Base-by-base conservation (phyloP, 2,888 invertebrate species). In the Gastracanthus pulcherrimus region DNA sequence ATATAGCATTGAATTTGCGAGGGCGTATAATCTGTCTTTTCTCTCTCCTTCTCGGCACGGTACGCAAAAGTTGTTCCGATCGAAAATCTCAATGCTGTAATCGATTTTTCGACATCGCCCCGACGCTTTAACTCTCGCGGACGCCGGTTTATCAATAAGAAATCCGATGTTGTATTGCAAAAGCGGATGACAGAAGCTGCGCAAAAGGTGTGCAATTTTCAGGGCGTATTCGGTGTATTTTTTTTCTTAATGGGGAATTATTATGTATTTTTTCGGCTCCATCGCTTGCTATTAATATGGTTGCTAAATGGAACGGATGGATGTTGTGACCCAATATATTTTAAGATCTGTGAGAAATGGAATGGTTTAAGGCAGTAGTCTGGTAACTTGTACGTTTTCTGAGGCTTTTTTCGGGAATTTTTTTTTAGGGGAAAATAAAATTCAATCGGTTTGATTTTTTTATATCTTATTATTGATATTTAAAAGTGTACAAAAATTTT, bases 81-180 rank as follows among this genome's bases (percentile, higher is more conserved):
- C 66, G 76, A 51, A 38, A 66, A 76, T 55, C 64, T 6, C 55
- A 66, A 38, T 76, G 76, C 76, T 16, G 76, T 55, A 76, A 76
- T 66, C 51, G 62, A 11, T 9, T 51, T 75, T 75, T 75, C 74
- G 48, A 64, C 74, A 75, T 48, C 74, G 64, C n/a, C 0, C n/a
- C n/a, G n/a, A n/a, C n/a, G n/a, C 41, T 19, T 41, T 29, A 0
- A 16, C 34, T 0, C 9, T 7, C 19, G 5, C 23, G 60, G n/a
- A 11, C 36, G 60, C 16, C 29, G 38, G 3, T 29, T 66, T 66
- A 66, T 76, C 76, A 38, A 62, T 74, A 62, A 62, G 62, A 45
- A 74, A 74, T 74, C 74, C 74, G 31, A 55, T 45, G 58, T 16
- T 31, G 31, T 13, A 11, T 60, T 58, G 72, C 60, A 60, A 72